phyloP scores from a whole-genome alignment of 2,888 invertebrate genomes.

The Nasonovia ribisnigri region DNA sequence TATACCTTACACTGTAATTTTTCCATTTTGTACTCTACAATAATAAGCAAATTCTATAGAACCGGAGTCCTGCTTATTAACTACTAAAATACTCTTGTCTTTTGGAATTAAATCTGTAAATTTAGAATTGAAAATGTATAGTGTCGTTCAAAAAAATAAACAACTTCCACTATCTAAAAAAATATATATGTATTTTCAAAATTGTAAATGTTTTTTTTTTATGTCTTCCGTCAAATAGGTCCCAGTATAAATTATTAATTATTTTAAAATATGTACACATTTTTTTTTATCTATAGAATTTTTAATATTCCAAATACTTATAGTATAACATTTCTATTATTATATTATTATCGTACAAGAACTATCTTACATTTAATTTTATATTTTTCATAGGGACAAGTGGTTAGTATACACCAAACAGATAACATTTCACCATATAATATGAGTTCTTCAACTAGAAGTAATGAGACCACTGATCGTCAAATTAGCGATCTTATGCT shows the following conservation, averaged over 20 bases:
- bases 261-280: neutral
- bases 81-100: too few relatives aligned
- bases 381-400: constrained; percentile 12
- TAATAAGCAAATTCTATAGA: too few relatives aligned
- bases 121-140: too few relatives aligned
- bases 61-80: too few relatives aligned
- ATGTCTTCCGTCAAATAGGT: neutral
- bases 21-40: too few relatives aligned
- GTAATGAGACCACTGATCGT: constrained; percentile 69
- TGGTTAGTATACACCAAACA: constrained; percentile 54
- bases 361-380: neutral
- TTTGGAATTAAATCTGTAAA: too few relatives aligned
- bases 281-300: neutral
- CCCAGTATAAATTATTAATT: too few relatives aligned
- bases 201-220: neutral
- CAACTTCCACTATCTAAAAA: too few relatives aligned
- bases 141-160: too few relatives aligned
- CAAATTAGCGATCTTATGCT: constrained; percentile 70
- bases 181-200: too few relatives aligned
- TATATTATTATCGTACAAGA: neutral
- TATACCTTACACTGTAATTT: too few relatives aligned
- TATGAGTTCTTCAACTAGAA: constrained; percentile 36
- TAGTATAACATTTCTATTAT: neutral
- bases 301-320: neutral
- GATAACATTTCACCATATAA: neutral